phyloP scores from a whole-genome alignment of 2,113 vertebrate genomes.

The Eubucco bourcierii region DNA sequence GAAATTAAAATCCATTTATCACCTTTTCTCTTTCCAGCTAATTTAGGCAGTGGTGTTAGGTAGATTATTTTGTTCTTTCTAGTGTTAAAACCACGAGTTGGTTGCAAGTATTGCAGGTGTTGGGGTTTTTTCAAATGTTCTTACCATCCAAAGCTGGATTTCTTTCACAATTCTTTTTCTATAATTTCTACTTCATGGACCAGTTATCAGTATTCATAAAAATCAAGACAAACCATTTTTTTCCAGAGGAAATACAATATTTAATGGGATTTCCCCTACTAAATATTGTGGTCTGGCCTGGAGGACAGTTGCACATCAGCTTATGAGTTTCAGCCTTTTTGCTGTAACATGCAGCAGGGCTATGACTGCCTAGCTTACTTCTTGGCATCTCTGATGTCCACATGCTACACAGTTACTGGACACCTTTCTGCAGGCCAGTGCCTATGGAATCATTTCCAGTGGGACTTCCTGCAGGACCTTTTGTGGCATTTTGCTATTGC shows the following conservation, averaged over 20 bases:
- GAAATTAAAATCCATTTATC: slow-evolving; percentile 39
- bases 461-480: not conserved
- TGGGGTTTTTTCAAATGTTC: not conserved
- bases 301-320: not conserved
- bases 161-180: not conserved
- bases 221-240: not conserved
- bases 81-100: not conserved
- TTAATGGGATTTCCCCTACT: not conserved
- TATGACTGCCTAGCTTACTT: not conserved
- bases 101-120: not conserved
- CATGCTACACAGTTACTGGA: fast-evolving
- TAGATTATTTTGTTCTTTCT: not conserved
- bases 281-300: not conserved
- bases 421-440: too few relatives aligned
- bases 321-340: not conserved
- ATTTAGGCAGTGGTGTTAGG: not conserved
- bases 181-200: not conserved
- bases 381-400: not conserved
- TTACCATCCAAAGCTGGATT: not conserved
- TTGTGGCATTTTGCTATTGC: not conserved
- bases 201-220: not conserved
- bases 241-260: not conserved
- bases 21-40: not conserved
- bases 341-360: not conserved
- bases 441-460: not conserved